These are phyloP conservation scores for Falco punctatus DNA, from an alignment of 2,113 vertebrate genomes.

Conservation along the genomic window DNA sequence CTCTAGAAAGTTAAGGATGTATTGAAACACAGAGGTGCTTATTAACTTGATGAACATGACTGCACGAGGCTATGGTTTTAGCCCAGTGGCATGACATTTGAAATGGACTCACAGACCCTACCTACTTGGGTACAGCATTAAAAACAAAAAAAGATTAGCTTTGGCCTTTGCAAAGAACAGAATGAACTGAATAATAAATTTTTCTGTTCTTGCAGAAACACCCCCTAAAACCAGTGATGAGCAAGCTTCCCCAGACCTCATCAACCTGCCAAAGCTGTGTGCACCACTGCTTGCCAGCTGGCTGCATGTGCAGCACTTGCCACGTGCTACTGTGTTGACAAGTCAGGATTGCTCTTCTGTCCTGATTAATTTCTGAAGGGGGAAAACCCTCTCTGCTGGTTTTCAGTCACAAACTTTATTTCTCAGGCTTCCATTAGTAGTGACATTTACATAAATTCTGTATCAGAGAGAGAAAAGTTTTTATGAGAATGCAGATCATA, in stretches of 20 bases:
- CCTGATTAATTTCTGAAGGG: neutral
- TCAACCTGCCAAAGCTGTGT: neutral
- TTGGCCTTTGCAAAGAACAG: neutral
- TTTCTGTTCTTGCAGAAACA: neutral
- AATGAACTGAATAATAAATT: neutral
- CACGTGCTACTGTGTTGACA: rapidly evolving
- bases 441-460: neutral
- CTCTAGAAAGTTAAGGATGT: neutral
- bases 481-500: neutral
- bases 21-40: neutral
- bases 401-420: neutral
- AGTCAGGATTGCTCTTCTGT: neutral
- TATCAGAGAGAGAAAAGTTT: neutral
- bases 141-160: neutral
- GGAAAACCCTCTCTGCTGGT: neutral
- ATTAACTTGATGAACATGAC: neutral
- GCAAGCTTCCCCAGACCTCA: neutral
- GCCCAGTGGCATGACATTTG: no score
- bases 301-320: rapidly evolving
- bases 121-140: neutral
- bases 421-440: neutral
- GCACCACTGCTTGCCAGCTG: rapidly evolving
- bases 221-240: neutral
- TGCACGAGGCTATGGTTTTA: neutral
- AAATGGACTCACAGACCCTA: rapidly evolving